Evolutionary conservation across 2,888 invertebrate species (phyloP), one percentile per base, ranked within the genome.

Genomic region (Cyclophora albipunctata): DNA sequence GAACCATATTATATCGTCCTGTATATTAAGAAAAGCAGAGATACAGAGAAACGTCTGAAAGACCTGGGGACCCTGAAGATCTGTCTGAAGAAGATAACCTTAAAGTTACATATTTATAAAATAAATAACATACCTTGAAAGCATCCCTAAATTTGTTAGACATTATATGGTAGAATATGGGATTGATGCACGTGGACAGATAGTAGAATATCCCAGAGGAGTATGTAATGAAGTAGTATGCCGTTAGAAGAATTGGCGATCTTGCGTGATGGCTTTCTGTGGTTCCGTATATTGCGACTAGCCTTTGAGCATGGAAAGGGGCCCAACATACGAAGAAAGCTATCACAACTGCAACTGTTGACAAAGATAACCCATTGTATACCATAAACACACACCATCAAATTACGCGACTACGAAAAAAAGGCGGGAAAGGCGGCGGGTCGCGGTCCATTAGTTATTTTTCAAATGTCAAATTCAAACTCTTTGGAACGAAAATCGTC

Each of bases 101-200:
- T 20, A 20, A 20, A 20, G 20, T 20, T 20, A 20, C 20, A 20
- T 20, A 20, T 20, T 2, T 20, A 20, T 20, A 20, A 20, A 20
- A 20, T 47, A 7, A 34, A 44, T 42, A 20, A 60, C 64, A 76
- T 84, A 96, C 96, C 93, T 95, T 96, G 83, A 98, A 98, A 45
- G 98, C 98, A 60, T 94, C 94, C 45, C 97, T 91, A 75, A 97
- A 98, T 78, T 97, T 97, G 77, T 96, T 93, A 5, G 97, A 97
- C 97, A 98, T 96, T 49, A 97, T 94, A 81, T 97, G 95, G 84
- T 98, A 98, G 42, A 98, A 91, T 57, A 98, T 91, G 0, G 98
- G 98, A 80, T 98, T 98, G 71, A 98, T 94, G 67, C 96, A 96
- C 5, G 98, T 96, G 4, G 97, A 97, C 63, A 97, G 80, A 81